Evolutionary conservation across 2,113 vertebrate genomes (phyloP), one percentile per base, ranked within the genome.

Genomic region (Lepisosteus osseus): DNA sequence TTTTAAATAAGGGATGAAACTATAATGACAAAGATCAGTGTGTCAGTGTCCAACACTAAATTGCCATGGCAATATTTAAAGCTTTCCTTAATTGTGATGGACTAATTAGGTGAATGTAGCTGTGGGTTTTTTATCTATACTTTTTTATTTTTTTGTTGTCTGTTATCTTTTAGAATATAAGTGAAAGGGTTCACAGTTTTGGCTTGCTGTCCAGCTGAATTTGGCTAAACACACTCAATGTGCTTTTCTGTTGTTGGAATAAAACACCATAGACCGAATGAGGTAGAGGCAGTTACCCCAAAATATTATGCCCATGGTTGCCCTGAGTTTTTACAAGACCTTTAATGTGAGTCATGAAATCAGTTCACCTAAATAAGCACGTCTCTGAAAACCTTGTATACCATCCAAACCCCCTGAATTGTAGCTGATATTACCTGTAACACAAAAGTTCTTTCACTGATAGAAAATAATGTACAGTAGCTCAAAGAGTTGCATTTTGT

Each of bases 201-300:
- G 29, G 29, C 29, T 29, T 7, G 17, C 47, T 51, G 47, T 51
- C 47, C 17, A 41, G 3, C 6, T 40, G 6, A 42, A 17, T 29
- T 29, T 29, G 29, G 29, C 29, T 29, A 29, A 29, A 29, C 29
- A 29, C 29, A 29, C 29, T 29, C 29, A 29, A 29, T 2, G n/a
- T 6, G 62, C 62, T 7, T 43, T 40, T 70, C 57, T 51, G 47
- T 6, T 51, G 9, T 6, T 51, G 29, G 29, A 51, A 51, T 51
- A 51, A 51, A 51, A 51, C 9, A 9, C 83, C 87, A 87, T 89
- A 90, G 83, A 83, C 54, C 5, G 47, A 51, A 51, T 9, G 47
- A 51, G 47, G 47, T 9, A 51, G 1, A 51, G 47, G 47, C 47
- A 51, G 1, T 51, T 51, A 51, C 47, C 9, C 5, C 47, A 29